Evolutionary conservation across 2,888 invertebrate species (phyloP), one percentile per base, ranked within the genome.

Genomic region (Ectobius pallidus): DNA sequence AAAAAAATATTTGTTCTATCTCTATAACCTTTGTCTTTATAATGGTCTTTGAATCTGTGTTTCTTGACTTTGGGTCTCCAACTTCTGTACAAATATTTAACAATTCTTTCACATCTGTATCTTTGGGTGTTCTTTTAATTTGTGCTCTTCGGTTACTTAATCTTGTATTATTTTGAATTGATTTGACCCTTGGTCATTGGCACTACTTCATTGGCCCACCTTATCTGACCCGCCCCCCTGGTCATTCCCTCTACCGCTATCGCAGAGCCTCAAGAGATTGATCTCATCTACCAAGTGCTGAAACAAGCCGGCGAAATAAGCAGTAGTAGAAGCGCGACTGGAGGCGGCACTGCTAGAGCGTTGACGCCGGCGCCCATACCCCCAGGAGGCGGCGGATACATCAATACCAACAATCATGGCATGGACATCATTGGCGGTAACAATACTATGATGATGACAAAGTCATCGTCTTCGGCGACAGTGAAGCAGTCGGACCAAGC

Each of bases 251-350:
- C 27, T 2, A 20, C 39, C 62, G 61, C 27, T 11, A 30, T 18
- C 61, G 3, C 72, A 72, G 73, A 71, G 44, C 69, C 71, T 25
- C 70, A 49, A 22, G 74, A 94, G 88, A 90, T 95, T 88, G 95
- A 96, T 89, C 92, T 92, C 86, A 94, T 94, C 85, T 96, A 96
- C 87, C 95, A 95, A 88, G 95, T 95, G 84, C 90, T 96, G 88
- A 95, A 95, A 88, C 94, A 95, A 85, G 95, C 95, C 82, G 94
- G 94, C 83, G 95, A 95, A 88, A 92, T 95, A 77, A 80, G 80
- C 44, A 78, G 79, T 32, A 73, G 75, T 34, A 58, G 77, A 67
- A 44, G 72, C 72, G 34, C 69, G 70, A 11, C 49, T 73, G 83
- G 81, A 81, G 83, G 83, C 84, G 46, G 49, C 22, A 22, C 20